Evolutionary conservation across 2,888 invertebrate species (phyloP), one percentile per base, ranked within the genome.

Genomic region (Galerucella nymphaeae): DNA sequence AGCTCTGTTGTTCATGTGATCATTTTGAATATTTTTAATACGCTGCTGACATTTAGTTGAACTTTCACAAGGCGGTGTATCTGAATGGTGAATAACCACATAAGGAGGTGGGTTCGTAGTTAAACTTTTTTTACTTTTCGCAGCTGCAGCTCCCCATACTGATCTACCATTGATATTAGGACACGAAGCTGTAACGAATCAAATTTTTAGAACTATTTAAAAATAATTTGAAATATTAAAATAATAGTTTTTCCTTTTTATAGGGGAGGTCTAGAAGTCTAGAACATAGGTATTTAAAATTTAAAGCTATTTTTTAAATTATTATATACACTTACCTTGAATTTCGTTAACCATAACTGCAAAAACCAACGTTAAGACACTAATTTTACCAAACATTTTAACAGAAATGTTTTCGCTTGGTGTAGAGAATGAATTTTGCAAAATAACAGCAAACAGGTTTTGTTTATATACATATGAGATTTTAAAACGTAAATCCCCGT

Each of bases 81-180:
- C 85, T 3, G 88, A 85, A 76, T 89, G 88, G 80, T 88, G 88
- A 71, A 89, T 82, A 1, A 89, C 78, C 9, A 85, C 83, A 66
- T 82, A 82, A 2, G 84, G 85, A 11, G 87, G 83, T 4, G 88
- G 88, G 77, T 84, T 80, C 30, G 76, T 70, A 6, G n/a, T 14
- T 62, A 79, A 66, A 2, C 83, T 78, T 69, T 77, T 62, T 2
- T 66, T 18, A n/a, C 71, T 11, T 67, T 75, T 80, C 1, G 86
- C 79, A 2, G 86, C 76, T 11, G 73, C 2, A 14, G 88, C 88
- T 14, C 85, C 86, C 88, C 88, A 89, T 78, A 83, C 78, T 14
- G 78, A 58, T 75, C 88, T 82, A 2, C 80, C 78, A 63, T 88
- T 84, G 64, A 87, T 85, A 5, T 77, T 82, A 2, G 84, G 84